A percentile compares a stretch with the other conserved stretches of the same genome.
Conservation (phyloP, 2,113 vertebrate species). For the Uria aalge region DNA sequence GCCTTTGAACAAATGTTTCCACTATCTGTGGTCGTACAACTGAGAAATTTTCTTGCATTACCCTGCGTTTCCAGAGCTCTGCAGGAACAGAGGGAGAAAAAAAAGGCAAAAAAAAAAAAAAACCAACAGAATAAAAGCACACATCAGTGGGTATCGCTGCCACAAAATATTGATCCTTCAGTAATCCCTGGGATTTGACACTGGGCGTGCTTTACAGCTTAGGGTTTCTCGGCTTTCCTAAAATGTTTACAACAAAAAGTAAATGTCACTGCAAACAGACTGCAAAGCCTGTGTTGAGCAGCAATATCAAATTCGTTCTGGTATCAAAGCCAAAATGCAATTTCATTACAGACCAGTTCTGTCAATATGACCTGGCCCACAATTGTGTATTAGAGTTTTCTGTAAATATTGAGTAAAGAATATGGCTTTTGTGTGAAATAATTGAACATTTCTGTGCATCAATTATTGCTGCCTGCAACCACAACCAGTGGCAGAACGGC, state of each 20-base stretch:
- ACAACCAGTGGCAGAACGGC: neutral
- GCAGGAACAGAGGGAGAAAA: neutral
- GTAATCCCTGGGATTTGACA: constrained; percentile 5
- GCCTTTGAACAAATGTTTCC: constrained; percentile 73
- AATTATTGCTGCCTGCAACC: neutral
- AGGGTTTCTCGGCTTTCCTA: neutral
- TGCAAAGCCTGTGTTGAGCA: neutral
- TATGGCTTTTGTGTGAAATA: neutral
- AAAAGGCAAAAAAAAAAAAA: neutral
- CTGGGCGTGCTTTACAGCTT: neutral
- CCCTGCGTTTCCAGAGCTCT: constrained; percentile 78
- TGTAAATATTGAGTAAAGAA: neutral
- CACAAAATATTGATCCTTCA: neutral
- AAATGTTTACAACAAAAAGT: constrained; percentile 19
- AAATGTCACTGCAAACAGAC: constrained; percentile 8
- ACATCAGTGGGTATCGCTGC: neutral
- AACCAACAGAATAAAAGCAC: neutral
- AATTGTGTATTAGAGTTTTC: neutral
- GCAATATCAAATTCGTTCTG: neutral
- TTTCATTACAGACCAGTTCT: neutral
- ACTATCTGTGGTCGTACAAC: constrained; percentile 65
- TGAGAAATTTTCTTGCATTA: constrained; percentile 74
- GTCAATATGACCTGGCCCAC: neutral
- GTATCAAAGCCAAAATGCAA: constrained; percentile 5
- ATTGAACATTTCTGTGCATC: neutral